These are phyloP conservation scores for Brachyptera putata DNA, from an alignment of 2,888 invertebrate genomes.

Conservation along the genomic window DNA sequence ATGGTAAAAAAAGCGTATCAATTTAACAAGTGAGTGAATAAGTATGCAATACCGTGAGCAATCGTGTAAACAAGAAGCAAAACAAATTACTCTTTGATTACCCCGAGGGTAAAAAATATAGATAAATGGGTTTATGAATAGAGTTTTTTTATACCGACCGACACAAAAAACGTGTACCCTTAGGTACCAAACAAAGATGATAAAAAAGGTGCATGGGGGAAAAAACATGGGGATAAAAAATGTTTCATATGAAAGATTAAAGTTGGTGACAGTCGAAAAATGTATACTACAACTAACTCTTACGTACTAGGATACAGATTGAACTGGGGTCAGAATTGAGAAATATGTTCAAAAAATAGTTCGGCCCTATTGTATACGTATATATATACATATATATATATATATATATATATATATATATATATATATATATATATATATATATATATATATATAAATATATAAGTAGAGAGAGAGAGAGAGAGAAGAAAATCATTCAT, in stretches of 20 bases:
- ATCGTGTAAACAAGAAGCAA: conserved; percentile 13
- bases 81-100: conserved; percentile 15
- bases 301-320: too few species aligned
- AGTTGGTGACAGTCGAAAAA: not conserved
- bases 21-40: conserved; percentile 17
- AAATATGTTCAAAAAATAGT: too few species aligned
- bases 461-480: too few species aligned
- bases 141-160: not conserved
- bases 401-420: too few species aligned
- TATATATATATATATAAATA: too few species aligned
- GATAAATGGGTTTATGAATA: not conserved
- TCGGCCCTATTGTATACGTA: too few species aligned
- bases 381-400: too few species aligned
- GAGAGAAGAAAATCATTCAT: too few species aligned
- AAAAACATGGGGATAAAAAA: not conserved
- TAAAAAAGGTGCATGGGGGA: not conserved
- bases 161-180: not conserved
- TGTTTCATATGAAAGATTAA: too few species aligned
- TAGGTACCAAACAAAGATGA: not conserved
- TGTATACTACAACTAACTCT: too few species aligned
- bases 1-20: not conserved
- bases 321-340: too few species aligned
- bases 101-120: not conserved
- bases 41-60: conserved; percentile 6
- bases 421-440: too few species aligned